These are phyloP conservation scores for Parotocinclus haroldoi DNA, from an alignment of 2,797 vertebrate species.

Conservation along the genomic window DNA sequence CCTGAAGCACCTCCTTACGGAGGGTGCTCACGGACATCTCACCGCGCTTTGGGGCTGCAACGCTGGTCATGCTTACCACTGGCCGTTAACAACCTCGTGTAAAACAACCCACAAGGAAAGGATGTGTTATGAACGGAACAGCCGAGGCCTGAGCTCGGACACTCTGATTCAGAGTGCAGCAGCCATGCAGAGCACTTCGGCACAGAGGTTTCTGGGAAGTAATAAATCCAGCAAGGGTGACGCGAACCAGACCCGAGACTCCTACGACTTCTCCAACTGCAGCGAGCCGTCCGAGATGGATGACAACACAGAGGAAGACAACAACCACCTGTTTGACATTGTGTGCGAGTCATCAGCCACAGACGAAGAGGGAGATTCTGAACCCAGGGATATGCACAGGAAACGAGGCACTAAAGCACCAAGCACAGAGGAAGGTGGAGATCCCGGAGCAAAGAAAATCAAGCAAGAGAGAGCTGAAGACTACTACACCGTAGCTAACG, in stretches of 20 bases:
- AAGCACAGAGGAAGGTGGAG: constrained; percentile 54
- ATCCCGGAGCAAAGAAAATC: constrained; percentile 80
- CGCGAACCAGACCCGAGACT: constrained; percentile 73
- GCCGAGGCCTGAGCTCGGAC: constrained; percentile 77
- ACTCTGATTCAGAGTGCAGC: constrained; percentile 75
- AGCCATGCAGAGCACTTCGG: constrained; percentile 71
- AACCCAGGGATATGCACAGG: constrained; percentile 63
- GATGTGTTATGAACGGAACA: constrained; percentile 74
- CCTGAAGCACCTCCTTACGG: constrained; percentile 80
- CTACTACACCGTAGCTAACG: constrained; percentile 78
- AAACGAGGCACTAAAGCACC: constrained; percentile 58
- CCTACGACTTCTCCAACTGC: constrained; percentile 83
- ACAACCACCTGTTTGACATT: constrained; percentile 80
- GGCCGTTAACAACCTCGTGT: constrained; percentile 81
- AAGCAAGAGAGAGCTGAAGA: constrained; percentile 84
- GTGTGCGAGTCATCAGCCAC: constrained; percentile 85
- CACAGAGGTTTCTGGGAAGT: constrained; percentile 72
- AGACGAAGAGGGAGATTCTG: constrained; percentile 81
- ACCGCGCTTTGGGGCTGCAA: constrained; percentile 85
- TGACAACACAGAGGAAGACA: constrained; percentile 78
- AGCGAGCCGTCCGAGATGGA: constrained; percentile 82
- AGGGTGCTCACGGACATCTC: constrained; percentile 78
- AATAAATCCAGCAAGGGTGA: constrained; percentile 73
- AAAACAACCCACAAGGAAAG: constrained; percentile 77
- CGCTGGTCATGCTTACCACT: constrained; percentile 87